Evolutionary conservation across 1,140 invertebrate species (phyloP).

Genomic region (Luehdorfia chinensis): DNA sequence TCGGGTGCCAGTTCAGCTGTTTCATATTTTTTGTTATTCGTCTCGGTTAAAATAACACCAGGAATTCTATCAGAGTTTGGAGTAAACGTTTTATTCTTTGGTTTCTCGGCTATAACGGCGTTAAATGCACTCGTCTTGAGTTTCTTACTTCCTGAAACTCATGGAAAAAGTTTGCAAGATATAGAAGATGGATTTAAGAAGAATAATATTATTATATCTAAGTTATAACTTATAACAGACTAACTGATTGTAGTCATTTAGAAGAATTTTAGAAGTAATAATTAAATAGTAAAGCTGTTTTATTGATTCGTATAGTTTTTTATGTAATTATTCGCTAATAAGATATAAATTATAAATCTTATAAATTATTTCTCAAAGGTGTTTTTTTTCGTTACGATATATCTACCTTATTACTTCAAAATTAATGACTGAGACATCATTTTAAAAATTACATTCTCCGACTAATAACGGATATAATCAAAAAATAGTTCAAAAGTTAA

Average conservation of each 20-base stretch:
- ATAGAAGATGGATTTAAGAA: constrained; percentile 56
- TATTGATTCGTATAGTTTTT: no score
- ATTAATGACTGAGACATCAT: no score
- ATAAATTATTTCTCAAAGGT: no score
- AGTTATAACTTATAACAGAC: constrained; percentile 24
- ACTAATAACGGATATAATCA: no score
- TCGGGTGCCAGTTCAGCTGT: constrained; percentile 34
- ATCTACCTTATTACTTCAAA: no score
- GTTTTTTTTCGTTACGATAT: no score
- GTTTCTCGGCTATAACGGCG: constrained; percentile 32
- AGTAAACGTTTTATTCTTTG: constrained; percentile 25
- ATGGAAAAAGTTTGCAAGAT: constrained; percentile 78
- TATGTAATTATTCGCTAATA: no score
- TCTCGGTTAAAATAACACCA: constrained; percentile 40
- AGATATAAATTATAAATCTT: no score
- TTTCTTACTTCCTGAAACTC: constrained; percentile 80
- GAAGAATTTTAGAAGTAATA: no score
- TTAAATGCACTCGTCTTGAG: constrained; percentile 71
- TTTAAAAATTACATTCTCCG: no score
- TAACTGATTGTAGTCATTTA: not conserved
- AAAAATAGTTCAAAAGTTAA: no score
- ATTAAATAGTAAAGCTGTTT: no score
- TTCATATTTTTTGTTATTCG: constrained; percentile 33
- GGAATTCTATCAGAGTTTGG: constrained; percentile 28
- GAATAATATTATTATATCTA: constrained; percentile 20